A percentile compares a stretch with the other conserved stretches of the same genome.
Conservation (phyloP, 2,888 invertebrate species). For the Xiphydria camelus region DNA sequence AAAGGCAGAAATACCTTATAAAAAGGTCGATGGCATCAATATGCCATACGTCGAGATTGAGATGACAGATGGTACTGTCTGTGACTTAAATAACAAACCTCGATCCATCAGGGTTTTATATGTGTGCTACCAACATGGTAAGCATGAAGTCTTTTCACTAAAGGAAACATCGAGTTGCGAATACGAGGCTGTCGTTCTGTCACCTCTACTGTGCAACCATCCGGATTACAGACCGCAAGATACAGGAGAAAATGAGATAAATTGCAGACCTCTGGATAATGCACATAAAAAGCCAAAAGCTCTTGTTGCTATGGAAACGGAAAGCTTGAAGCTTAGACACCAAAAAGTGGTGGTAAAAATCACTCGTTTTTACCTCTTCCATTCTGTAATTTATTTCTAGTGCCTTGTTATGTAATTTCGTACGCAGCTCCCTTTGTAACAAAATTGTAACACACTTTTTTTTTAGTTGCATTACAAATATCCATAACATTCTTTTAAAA, state of each 20-base stretch:
- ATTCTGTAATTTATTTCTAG: no score
- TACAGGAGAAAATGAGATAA: slow-evolving; percentile 75
- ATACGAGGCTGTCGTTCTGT: slow-evolving; percentile 89
- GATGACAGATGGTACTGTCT: slow-evolving; percentile 87
- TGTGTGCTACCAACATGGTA: slow-evolving; percentile 85
- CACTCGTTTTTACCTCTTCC: no score
- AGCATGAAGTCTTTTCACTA: slow-evolving; percentile 89
- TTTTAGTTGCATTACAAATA: slow-evolving; percentile 7
- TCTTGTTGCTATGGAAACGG: slow-evolving; percentile 72
- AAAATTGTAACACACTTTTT: slow-evolving; percentile 8
- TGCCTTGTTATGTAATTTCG: no score
- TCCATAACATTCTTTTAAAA: background rate
- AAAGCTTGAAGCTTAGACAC: slow-evolving; percentile 70
- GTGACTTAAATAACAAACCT: slow-evolving; percentile 87
- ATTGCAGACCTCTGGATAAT: slow-evolving; percentile 70
- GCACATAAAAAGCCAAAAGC: slow-evolving; percentile 74
- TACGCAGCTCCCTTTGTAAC: no score
- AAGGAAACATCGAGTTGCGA: slow-evolving; percentile 94
- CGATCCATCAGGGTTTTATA: slow-evolving; percentile 82
- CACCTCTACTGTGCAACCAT: slow-evolving; percentile 85
- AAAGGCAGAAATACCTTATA: slow-evolving; percentile 58
- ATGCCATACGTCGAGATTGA: slow-evolving; percentile 87
- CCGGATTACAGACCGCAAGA: slow-evolving; percentile 84
- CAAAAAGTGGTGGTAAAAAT: slow-evolving; percentile 64
- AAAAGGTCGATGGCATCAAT: slow-evolving; percentile 85